Base-by-base conservation (phyloP, 2,113 vertebrate species). In the Megalops atlanticus region DNA sequence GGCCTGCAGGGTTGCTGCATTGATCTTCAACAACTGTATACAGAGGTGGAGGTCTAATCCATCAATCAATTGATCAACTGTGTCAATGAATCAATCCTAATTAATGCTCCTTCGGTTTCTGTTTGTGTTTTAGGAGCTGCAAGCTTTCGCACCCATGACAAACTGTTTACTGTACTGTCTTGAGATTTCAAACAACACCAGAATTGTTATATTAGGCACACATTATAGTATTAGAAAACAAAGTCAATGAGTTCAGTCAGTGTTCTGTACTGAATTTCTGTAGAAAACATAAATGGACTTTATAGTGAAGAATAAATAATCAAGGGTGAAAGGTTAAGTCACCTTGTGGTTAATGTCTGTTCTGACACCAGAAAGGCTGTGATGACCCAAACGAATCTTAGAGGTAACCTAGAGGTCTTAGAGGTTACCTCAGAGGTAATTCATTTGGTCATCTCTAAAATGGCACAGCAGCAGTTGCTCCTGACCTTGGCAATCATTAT, bases 21-120 rank as follows among this genome's bases (percentile, higher is more conserved):
- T 94, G 81, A 94, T 40, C 83, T 86, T 89, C 8, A 76, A 90
- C 79, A 92, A 74, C 94, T 94, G 86, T 18, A 35, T 64, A 36
- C 47, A 86, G 33, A 87, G 68, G 74, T 74, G 84, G 8, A 77
- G 15, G 70, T 12, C 39, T 3, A 75, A 70, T 33, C 38, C 40
- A 36, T 75, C 47, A 21, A 70, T 72, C 74, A 27, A 52, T 72
- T 64, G 38, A 45, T 71, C 79, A 49, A 38, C 69, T 64, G 45
- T 21, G 38, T 36, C 84, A 74, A 54, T 84, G 80, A 77, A 77
- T 58, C 43, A 49, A 64, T 64, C 24, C 58, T 64, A 21, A 64
- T 64, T n/a, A 27, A 64, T 64, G 8, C 11, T 64, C 58, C n/a
- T 11, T 27, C n/a, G n/a, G 24, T 24, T 64, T 31, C 58, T 24